phyloP scores from a whole-genome alignment of 2,113 vertebrate genomes.

The Megalops atlanticus region DNA sequence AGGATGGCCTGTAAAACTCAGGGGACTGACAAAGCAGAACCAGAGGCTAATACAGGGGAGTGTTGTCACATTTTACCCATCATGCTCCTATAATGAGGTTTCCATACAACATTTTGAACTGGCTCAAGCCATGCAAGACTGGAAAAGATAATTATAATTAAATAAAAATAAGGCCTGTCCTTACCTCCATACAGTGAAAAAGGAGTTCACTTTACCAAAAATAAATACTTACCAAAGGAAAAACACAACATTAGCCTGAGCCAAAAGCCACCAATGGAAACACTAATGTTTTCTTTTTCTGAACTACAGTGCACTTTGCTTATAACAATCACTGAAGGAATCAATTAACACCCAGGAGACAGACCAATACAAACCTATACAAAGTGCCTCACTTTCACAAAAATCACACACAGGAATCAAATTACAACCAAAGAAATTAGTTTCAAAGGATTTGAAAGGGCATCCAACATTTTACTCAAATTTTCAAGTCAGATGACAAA shows the following conservation, averaged over 20 bases:
- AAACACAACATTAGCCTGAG: neutral
- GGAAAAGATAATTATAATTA: neutral
- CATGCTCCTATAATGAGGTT: constrained; percentile 4
- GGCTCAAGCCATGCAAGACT: neutral
- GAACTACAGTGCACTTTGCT: neutral
- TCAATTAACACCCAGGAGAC: neutral
- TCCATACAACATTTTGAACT: neutral
- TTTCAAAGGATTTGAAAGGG: neutral
- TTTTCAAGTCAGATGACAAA: too few species aligned
- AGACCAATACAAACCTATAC: neutral
- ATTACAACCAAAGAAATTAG: neutral
- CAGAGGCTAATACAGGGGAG: constrained; percentile 6
- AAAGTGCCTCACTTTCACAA: neutral
- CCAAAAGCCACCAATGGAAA: neutral
- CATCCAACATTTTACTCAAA: neutral
- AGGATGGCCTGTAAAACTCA: neutral
- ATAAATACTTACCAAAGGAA: neutral
- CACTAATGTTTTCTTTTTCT: neutral
- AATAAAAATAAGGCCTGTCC: neutral
- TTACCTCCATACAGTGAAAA: neutral
- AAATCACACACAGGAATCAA: neutral
- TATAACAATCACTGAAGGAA: neutral
- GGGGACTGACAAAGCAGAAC: neutral
- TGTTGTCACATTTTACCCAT: neutral
- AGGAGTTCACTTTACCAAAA: neutral